Percentiles rank a stretch among this genome's conserved stretches.
Conservation (phyloP, 2,113 vertebrate genomes). For the Lagopus leucura region DNA sequence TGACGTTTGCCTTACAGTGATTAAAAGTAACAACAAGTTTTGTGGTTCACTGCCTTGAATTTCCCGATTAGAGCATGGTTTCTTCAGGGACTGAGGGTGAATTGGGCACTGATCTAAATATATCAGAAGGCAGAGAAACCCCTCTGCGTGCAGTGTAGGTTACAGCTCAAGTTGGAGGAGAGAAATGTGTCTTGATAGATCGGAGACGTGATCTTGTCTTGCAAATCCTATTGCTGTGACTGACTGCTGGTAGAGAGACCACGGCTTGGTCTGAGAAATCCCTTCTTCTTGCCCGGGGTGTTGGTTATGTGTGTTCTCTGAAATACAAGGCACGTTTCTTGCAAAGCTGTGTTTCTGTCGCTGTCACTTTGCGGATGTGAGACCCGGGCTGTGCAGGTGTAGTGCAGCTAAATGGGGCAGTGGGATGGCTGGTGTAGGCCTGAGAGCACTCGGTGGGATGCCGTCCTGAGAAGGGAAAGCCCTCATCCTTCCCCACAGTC, state of each 20-base stretch:
- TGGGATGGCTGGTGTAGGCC: constrained; percentile 44
- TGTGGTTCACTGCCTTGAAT: background rate
- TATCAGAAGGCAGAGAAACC: constrained; percentile 45
- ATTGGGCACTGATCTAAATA: constrained; percentile 21
- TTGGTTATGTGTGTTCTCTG: background rate
- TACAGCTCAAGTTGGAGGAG: constrained; percentile 47
- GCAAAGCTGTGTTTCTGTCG: background rate
- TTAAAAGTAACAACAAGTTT: constrained; percentile 55
- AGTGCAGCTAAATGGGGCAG: background rate
- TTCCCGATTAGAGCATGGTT: constrained; percentile 22
- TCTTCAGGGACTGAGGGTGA: constrained; percentile 31
- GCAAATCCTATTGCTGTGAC: constrained; percentile 41
- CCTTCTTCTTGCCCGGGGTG: background rate
- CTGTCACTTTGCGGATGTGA: background rate
- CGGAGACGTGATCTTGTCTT: constrained; percentile 10
- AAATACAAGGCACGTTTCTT: background rate
- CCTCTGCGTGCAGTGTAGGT: constrained; percentile 33
- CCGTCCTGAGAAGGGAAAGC: constrained; percentile 45
- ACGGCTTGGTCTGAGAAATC: background rate
- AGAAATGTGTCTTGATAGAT: constrained; percentile 54
- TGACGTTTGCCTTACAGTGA: background rate
- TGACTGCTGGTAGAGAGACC: background rate
- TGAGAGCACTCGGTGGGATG: constrained; percentile 30
- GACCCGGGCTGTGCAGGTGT: background rate
- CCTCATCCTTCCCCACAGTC: constrained; percentile 61